phyloP scores from a whole-genome alignment of 1,140 invertebrate genomes.

The Drosophila mayri region DNA sequence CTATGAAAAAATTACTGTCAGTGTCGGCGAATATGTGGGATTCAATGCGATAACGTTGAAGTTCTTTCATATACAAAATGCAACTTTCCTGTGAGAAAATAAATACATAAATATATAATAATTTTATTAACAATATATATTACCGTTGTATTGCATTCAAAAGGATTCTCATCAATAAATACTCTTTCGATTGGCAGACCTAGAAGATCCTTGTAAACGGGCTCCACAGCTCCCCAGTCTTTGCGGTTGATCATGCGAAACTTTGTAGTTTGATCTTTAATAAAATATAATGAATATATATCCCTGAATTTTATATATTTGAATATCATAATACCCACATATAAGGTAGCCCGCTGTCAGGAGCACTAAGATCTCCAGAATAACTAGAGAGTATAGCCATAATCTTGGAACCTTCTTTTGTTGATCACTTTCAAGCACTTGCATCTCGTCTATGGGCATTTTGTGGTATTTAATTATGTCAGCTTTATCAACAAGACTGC shows the following conservation, averaged over 20 bases:
- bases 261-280: slow-evolving; percentile 21
- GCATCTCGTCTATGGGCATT: neutral
- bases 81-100: neutral
- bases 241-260: slow-evolving; percentile 54
- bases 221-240: slow-evolving; percentile 89
- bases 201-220: slow-evolving; percentile 72
- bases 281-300: neutral
- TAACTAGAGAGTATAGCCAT: neutral
- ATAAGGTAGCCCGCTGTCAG: neutral
- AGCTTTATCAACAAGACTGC: neutral
- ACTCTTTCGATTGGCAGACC: slow-evolving; percentile 85
- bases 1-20: slow-evolving; percentile 90
- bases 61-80: neutral
- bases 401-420: neutral
- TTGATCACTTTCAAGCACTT: neutral
- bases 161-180: slow-evolving; percentile 86
- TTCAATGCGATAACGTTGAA: neutral
- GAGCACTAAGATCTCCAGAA: neutral
- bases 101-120: neutral
- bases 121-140: neutral
- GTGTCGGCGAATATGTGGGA: slow-evolving; percentile 86
- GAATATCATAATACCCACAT: neutral
- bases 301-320: neutral
- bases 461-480: neutral
- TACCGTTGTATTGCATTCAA: slow-evolving; percentile 85